Percentiles rank a stretch among this genome's conserved stretches.
These are phyloP conservation scores for Musca domestica DNA, from an alignment of 1,140 invertebrate species.

Conservation along the genomic window DNA sequence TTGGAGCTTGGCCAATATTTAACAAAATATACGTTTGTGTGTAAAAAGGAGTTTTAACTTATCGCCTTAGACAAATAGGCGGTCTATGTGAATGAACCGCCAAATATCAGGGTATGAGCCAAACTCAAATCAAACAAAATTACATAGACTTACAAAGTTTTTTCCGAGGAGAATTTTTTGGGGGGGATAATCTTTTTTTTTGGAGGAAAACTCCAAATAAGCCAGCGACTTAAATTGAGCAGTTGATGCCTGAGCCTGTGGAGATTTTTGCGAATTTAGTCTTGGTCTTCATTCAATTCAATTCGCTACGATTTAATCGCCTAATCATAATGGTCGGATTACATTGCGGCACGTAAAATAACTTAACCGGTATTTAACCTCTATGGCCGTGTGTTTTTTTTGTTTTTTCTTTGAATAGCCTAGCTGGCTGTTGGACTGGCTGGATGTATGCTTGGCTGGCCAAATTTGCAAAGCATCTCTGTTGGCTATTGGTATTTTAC, in stretches of 20 bases:
- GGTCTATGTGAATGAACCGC: background rate
- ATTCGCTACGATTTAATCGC: slow-evolving; percentile 1
- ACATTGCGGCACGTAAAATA: slow-evolving; percentile 49
- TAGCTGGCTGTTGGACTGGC: too few species aligned
- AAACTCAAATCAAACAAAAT: background rate
- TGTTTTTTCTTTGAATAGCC: too few species aligned
- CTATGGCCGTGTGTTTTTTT: background rate
- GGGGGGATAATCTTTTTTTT: too few species aligned
- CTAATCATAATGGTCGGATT: slow-evolving; percentile 20
- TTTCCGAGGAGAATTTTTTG: too few species aligned
- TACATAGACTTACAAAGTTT: background rate
- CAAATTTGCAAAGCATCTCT: too few species aligned
- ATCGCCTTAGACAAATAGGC: slow-evolving; percentile 13
- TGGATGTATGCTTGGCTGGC: too few species aligned
- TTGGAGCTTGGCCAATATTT: background rate
- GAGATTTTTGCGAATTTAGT: background rate
- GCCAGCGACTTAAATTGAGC: too few species aligned
- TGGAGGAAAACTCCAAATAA: too few species aligned
- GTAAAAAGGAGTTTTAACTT: background rate
- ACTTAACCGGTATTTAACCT: slow-evolving; percentile 53
- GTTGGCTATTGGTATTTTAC: too few species aligned
- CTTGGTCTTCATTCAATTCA: too few species aligned
- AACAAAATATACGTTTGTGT: slow-evolving; percentile 9
- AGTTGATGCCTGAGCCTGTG: background rate
- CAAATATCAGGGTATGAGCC: too few species aligned